These are phyloP conservation scores for Allolobophora icterica DNA, from an alignment of 2,888 invertebrate genomes.

Conservation along the genomic window DNA sequence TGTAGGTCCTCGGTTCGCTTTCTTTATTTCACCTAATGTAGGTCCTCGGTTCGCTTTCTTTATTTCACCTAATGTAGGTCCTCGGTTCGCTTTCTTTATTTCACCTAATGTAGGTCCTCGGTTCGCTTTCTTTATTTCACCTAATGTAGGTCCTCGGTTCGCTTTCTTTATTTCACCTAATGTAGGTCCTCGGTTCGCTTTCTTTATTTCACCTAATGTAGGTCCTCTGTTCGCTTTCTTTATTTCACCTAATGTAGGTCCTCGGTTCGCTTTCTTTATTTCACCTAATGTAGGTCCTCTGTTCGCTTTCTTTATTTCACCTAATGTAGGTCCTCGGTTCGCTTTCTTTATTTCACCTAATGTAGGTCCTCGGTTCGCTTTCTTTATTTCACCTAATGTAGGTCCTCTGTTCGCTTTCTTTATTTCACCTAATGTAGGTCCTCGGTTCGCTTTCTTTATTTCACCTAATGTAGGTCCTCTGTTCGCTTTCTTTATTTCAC, in stretches of 20 bases:
- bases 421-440: neutral
- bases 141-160: neutral
- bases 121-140: too few relatives aligned
- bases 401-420: too few relatives aligned
- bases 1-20: neutral
- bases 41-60: too few relatives aligned
- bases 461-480: neutral
- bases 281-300: neutral
- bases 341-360: neutral
- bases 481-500: neutral
- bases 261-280: too few relatives aligned
- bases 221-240: neutral
- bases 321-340: too few relatives aligned
- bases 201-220: neutral
- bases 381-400: too few relatives aligned
- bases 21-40: too few relatives aligned
- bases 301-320: neutral
- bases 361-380: neutral
- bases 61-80: neutral
- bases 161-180: neutral
- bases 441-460: neutral
- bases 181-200: too few relatives aligned
- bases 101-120: too few relatives aligned
- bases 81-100: neutral
- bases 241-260: too few relatives aligned